Percentiles rank a stretch among this genome's conserved stretches.
Evolutionary conservation across 2,797 vertebrate genomes (phyloP).

Genomic region (Eleutherodactylus coqui): DNA sequence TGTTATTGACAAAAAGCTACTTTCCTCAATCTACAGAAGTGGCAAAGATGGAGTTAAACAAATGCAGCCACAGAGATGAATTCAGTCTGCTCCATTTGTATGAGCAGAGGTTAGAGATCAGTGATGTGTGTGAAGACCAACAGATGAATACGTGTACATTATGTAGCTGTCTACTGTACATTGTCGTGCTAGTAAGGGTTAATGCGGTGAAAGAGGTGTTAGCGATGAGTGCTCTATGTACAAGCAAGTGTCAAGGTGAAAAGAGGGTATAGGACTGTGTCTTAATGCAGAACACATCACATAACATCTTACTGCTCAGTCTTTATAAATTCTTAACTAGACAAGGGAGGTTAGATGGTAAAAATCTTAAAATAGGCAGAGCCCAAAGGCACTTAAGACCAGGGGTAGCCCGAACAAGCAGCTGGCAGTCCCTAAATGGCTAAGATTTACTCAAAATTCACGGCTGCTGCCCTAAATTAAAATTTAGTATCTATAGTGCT

Average conservation of each 20-base stretch:
- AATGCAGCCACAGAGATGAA: background rate
- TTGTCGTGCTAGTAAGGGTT: background rate
- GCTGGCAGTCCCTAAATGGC: conserved; percentile 26
- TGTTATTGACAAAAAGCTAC: background rate
- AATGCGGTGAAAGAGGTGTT: conserved; percentile 6
- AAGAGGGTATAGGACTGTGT: conserved; percentile 12
- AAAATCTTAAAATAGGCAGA: conserved; percentile 53
- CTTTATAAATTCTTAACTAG: conserved; percentile 56
- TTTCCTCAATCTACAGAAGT: background rate
- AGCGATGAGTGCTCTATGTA: background rate
- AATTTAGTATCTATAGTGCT: background rate
- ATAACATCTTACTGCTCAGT: conserved; percentile 30
- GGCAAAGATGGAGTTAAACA: background rate
- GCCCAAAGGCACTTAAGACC: conserved; percentile 31
- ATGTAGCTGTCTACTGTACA: background rate
- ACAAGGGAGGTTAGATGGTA: conserved; percentile 49
- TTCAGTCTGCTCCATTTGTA: background rate
- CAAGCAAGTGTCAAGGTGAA: conserved; percentile 47
- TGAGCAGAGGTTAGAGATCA: background rate
- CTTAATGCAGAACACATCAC: conserved; percentile 38
- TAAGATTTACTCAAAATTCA: conserved; percentile 42
- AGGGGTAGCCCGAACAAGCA: conserved; percentile 34
- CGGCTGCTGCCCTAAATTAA: conserved; percentile 37
- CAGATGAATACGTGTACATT: background rate
- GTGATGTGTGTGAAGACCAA: background rate